These are phyloP conservation scores for Cephus cinctus DNA, from an alignment of 1,140 invertebrate species.

Conservation along the genomic window DNA sequence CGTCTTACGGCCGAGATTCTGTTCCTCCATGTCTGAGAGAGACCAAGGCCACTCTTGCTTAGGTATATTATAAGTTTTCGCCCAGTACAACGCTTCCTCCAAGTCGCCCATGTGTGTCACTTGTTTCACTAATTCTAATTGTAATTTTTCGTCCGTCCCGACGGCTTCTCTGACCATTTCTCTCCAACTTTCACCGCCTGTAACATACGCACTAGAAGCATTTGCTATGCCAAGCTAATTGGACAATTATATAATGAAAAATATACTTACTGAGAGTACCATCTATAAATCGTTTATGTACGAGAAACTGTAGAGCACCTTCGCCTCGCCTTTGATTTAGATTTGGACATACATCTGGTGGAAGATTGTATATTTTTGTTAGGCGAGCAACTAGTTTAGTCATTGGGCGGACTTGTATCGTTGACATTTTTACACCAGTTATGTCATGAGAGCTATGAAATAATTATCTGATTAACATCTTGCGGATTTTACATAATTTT, in stretches of 20 bases:
- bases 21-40: slow-evolving; percentile 42
- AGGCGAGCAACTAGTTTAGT: slow-evolving; percentile 63
- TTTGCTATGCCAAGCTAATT: slow-evolving; percentile 12
- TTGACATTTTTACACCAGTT: slow-evolving; percentile 61
- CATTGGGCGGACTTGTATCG: slow-evolving; percentile 60
- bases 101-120: slow-evolving; percentile 56
- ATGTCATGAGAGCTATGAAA: slow-evolving; percentile 58
- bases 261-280: slow-evolving; percentile 56
- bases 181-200: slow-evolving; percentile 62
- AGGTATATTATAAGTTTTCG: slow-evolving; percentile 60
- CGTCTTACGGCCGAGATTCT: slow-evolving; percentile 34
- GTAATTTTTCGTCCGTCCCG: slow-evolving; percentile 55
- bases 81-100: slow-evolving; percentile 65
- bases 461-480: slow-evolving; percentile 44
- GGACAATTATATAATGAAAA: slow-evolving; percentile 9
- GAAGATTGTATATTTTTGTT: slow-evolving; percentile 62
- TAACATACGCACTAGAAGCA: slow-evolving; percentile 5
- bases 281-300: slow-evolving; percentile 65
- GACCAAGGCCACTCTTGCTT: slow-evolving; percentile 57
- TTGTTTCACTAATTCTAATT: slow-evolving; percentile 57
- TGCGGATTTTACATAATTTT: slow-evolving; percentile 20
- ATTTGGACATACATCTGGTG: slow-evolving; percentile 63
- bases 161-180: slow-evolving; percentile 69
- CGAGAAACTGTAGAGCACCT: slow-evolving; percentile 66
- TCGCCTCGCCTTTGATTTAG: slow-evolving; percentile 63